Evolutionary conservation across 2,888 invertebrate genomes (phyloP).

Genomic region (Atethmia centrago): DNA sequence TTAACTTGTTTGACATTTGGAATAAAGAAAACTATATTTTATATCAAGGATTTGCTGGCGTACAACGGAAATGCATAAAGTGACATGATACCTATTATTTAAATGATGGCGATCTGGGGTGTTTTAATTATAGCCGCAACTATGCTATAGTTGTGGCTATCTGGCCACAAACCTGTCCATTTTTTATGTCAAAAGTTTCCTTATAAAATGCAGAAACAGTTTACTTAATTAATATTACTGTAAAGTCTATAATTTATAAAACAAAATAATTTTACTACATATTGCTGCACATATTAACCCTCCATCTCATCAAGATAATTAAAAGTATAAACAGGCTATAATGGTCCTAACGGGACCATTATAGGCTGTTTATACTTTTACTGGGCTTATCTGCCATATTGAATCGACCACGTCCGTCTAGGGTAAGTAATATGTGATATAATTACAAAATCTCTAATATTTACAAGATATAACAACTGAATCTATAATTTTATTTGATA

Average conservation of each 20-base stretch:
- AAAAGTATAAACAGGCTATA: not conserved
- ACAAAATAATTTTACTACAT: too few relatives aligned
- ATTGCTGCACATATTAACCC: too few relatives aligned
- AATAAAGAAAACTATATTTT: conserved; percentile 23
- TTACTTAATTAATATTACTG: not conserved
- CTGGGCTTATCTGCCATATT: not conserved
- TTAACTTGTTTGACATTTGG: conserved; percentile 17
- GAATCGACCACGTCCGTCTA: not conserved
- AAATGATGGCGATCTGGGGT: not conserved
- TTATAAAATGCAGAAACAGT: not conserved
- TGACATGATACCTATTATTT: conserved; percentile 6
- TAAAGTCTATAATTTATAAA: not conserved
- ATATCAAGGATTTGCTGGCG: conserved; percentile 13
- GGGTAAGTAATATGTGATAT: too few relatives aligned
- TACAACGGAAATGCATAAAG: conserved; percentile 11
- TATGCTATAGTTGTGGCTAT: not conserved
- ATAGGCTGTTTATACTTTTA: too few relatives aligned
- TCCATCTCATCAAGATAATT: too few relatives aligned
- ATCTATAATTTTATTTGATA: too few relatives aligned
- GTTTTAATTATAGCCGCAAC: conserved; percentile 11
- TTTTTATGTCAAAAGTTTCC: not conserved
- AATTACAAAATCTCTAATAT: too few relatives aligned
- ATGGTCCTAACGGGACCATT: too few relatives aligned
- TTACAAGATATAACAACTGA: too few relatives aligned
- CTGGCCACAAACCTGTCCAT: not conserved